Evolutionary conservation across 2,888 invertebrate genomes (phyloP).

Genomic region (Chelonus formosanus): DNA sequence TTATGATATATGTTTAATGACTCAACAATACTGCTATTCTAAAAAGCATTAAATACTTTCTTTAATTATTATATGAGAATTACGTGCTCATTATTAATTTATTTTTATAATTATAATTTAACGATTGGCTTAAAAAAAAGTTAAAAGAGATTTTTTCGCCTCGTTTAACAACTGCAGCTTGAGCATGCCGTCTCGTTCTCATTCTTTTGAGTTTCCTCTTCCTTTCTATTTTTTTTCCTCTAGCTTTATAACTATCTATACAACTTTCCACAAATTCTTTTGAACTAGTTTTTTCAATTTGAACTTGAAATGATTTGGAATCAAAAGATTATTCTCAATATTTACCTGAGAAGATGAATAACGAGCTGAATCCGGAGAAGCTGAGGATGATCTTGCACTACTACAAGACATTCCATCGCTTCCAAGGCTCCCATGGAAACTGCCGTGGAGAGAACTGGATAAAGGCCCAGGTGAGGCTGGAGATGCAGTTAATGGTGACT

Average conservation of each 20-base stretch:
- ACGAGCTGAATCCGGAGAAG: constrained; percentile 62
- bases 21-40: not conserved
- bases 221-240: constrained; percentile 3
- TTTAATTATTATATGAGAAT: constrained; percentile 3
- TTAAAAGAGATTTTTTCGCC: constrained; percentile 27
- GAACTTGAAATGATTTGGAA: too few species aligned
- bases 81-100: not conserved
- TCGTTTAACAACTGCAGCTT: constrained; percentile 36
- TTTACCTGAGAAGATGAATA: constrained; percentile 60
- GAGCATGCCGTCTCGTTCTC: constrained; percentile 47
- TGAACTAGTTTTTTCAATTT: too few species aligned
- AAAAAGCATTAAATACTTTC: constrained; percentile 25
- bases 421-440: constrained; percentile 62
- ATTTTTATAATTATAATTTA: constrained; percentile 22
- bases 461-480: constrained; percentile 61
- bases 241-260: too few species aligned
- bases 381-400: constrained; percentile 63
- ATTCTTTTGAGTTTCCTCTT: constrained; percentile 39
- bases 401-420: constrained; percentile 64
- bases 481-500: constrained; percentile 60
- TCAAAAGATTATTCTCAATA: not conserved
- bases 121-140: constrained; percentile 30
- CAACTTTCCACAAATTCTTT: not conserved
- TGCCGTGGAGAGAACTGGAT: constrained; percentile 61
- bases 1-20: not conserved